Evolutionary conservation across 2,113 vertebrate species (phyloP), one percentile per base, ranked within the genome.

Genomic region (Corythornis vintsioides): DNA sequence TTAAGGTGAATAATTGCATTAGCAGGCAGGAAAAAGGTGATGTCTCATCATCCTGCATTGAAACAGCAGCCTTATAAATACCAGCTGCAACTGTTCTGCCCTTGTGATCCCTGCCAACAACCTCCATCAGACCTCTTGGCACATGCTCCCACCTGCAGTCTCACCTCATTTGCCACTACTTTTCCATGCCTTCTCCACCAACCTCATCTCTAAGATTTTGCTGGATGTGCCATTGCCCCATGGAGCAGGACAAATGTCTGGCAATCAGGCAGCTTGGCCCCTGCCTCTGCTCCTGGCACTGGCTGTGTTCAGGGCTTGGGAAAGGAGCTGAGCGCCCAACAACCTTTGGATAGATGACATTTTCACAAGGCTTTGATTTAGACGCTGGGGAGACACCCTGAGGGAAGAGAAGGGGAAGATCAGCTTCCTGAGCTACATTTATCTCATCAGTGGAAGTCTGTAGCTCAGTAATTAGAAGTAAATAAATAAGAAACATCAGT

Each of bases 401-500:
- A 63, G 67, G 56, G 71, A 71, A 82, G 35, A 65, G 42, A 71
- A 91, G 25, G 29, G 69, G 40, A 60, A 71, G 66, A 81, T 4
- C 53, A 83, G 40, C 69, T 74, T 86, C 65, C 90, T 90, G 56
- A 87, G 42, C 90, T 76, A 5, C 55, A 57, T 79, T 95, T 89
- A 79, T 87, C 89, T 91, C 81, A 69, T 88, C 82, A 84, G 89
- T 80, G 66, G 63, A 79, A 77, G 71, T 26, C 92, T 88, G 66
- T 29, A 85, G 43, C 72, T 83, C 75, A 9, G 82, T 70, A 94
- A 94, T 94, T 85, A 77, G 82, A 56, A 83, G 87, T 82, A 93
- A 94, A 88, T 85, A 94, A 94, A 82, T 75, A 78, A 93, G 81
- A 92, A 94, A 80, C 50, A 89, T 71, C 47, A 83, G 13, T 85